phyloP scores from a whole-genome alignment of 2,888 invertebrate genomes.

The Crossocerus cetratus region DNA sequence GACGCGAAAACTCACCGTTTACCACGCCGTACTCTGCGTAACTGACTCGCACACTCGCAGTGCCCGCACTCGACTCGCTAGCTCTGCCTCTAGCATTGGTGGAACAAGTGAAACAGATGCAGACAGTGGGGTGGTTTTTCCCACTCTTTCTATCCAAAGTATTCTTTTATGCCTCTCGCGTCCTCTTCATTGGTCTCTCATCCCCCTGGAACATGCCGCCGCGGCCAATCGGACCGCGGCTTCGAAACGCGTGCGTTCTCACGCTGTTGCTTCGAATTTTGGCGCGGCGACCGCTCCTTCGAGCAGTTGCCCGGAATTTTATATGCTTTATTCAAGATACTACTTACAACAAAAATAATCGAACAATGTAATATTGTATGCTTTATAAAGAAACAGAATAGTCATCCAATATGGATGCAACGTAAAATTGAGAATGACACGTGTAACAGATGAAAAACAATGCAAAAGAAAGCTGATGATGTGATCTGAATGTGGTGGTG shows the following conservation, averaged over 20 bases:
- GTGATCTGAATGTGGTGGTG: not conserved
- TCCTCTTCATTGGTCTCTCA: slow-evolving; percentile 2
- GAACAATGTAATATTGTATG: too few relatives aligned
- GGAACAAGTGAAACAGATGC: slow-evolving; percentile 46
- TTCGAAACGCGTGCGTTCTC: slow-evolving; percentile 21
- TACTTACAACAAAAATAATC: too few relatives aligned
- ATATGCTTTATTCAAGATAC: too few relatives aligned
- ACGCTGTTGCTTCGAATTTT: slow-evolving; percentile 14
- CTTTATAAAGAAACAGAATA: too few relatives aligned
- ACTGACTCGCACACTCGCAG: slow-evolving; percentile 29
- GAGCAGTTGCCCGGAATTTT: too few relatives aligned
- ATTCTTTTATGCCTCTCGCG: slow-evolving; percentile 32
- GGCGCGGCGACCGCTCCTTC: too few relatives aligned
- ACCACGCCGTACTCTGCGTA: slow-evolving; percentile 59
- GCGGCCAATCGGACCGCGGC: slow-evolving; percentile 15
- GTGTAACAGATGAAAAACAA: not conserved
- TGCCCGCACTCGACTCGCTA: not conserved
- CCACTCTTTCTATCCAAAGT: slow-evolving; percentile 20
- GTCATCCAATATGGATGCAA: too few relatives aligned
- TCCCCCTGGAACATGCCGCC: slow-evolving; percentile 22
- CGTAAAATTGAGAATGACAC: too few relatives aligned
- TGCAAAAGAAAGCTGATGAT: not conserved
- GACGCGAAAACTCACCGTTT: slow-evolving; percentile 32
- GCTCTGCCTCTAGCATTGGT: too few relatives aligned
- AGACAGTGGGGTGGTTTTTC: slow-evolving; percentile 36